phyloP scores from a whole-genome alignment of 2,888 invertebrate species.

The Aphidoletes aphidimyza region DNA sequence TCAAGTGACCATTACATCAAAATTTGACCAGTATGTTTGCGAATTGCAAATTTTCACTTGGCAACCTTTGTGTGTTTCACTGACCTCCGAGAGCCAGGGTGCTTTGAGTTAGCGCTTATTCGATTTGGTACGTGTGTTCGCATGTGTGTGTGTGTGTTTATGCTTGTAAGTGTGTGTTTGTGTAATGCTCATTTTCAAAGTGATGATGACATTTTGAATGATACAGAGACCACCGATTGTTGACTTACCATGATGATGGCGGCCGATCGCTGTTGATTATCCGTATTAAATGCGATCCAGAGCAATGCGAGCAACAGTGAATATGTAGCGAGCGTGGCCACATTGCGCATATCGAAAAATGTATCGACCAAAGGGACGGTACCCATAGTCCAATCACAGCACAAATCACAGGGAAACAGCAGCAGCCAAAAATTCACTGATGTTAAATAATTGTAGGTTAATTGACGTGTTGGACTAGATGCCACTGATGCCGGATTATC shows the following conservation, averaged over 20 bases:
- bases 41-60: not conserved
- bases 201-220: no score
- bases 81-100: no score
- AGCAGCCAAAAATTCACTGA: constrained; percentile 91
- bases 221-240: no score
- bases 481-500: constrained; percentile 97
- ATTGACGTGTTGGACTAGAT: constrained; percentile 81
- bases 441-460: constrained; percentile 93
- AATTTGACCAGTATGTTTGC: not conserved
- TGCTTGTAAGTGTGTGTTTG: no score
- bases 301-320: constrained; percentile 71
- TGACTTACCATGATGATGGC: constrained; percentile 74
- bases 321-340: constrained; percentile 80
- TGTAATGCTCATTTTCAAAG: no score
- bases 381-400: constrained; percentile 99
- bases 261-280: constrained; percentile 73
- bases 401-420: constrained; percentile 87
- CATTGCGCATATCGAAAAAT: constrained; percentile 82
- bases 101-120: no score
- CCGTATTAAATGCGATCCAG: constrained; percentile 69
- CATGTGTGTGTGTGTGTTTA: not conserved
- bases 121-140: no score
- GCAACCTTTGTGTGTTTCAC: not conserved
- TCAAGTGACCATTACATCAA: constrained; percentile 28
- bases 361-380: constrained; percentile 87